Evolutionary conservation across 2,888 invertebrate species (phyloP), one percentile per base, ranked within the genome.

Genomic region (Atethmia centrago): DNA sequence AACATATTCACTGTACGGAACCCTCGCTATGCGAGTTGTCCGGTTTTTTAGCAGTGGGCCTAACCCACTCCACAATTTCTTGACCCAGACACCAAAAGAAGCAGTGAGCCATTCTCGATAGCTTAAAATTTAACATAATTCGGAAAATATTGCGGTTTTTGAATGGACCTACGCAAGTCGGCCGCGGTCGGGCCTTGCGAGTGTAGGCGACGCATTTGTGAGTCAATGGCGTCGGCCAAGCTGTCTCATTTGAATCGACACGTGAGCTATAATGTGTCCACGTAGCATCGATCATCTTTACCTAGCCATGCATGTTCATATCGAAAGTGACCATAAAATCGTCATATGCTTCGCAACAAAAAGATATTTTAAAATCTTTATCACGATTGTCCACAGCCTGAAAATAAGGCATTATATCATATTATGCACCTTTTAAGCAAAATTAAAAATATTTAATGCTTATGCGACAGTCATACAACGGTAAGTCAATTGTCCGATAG

Each of bases 181-280:
- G 58, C 16, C 62, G 45, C 40, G 56, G 10, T 31, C 21, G 25
- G 40, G 19, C 25, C 49, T 31, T 36, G 21, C 28, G 4, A 47
- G 63, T 47, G 69, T 69, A n/a, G 56, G 56, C 61, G 49, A 71
- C 68, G 56, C 68, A 86, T 86, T 84, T 83, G 87, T 86, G 72
- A 83, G 82, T 85, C 85, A 86, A 85, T 85, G 53, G 53, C 55
- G 67, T 31, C 40, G 65, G 36, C 25, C 63, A 51, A 51, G 79
- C 77, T 28, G 47, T 31, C 76, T 79, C 83, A 87, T 85, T 85
- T 80, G 77, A 77, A 75, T 76, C n/a, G 65, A 53, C 77, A 75
- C 78, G 73, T 84, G 84, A 74, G 59, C 63, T 56, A 61, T 19
- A 47, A 45, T 53, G 47, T n/a, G 14, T n/a, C 14, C 14, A 51